These are phyloP conservation scores for Pemphredon lugubris DNA, from an alignment of 2,888 invertebrate species.

Conservation along the genomic window DNA sequence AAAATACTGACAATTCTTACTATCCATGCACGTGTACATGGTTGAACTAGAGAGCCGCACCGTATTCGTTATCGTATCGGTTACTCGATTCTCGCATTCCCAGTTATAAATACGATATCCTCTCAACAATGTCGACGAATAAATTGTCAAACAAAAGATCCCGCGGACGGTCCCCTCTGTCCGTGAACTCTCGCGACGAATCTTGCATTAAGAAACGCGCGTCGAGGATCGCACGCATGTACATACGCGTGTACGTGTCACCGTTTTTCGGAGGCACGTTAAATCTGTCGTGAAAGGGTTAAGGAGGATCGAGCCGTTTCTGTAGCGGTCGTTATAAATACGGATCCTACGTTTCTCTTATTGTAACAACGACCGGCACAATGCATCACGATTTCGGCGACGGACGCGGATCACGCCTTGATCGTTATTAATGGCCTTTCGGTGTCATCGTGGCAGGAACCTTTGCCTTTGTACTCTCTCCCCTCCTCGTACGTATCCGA, in stretches of 20 bases:
- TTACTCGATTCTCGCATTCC: too few species aligned
- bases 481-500: slow-evolving; percentile 25
- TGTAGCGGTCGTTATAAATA: slow-evolving; percentile 33
- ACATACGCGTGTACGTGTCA: too few species aligned
- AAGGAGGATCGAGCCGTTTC: slow-evolving; percentile 38
- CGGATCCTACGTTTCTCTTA: slow-evolving; percentile 37
- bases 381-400: slow-evolving; percentile 62
- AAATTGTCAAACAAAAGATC: too few species aligned
- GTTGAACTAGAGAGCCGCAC: too few species aligned
- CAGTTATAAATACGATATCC: too few species aligned
- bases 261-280: slow-evolving; percentile 29
- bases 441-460: slow-evolving; percentile 45
- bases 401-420: slow-evolving; percentile 56
- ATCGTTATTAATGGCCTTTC: slow-evolving; percentile 62
- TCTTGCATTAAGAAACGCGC: neutral
- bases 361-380: slow-evolving; percentile 23
- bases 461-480: slow-evolving; percentile 32
- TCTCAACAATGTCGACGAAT: too few species aligned
- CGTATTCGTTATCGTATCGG: too few species aligned
- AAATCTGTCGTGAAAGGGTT: slow-evolving; percentile 46
- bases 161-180: too few species aligned
- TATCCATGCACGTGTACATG: too few species aligned
- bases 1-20: too few species aligned
- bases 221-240: slow-evolving; percentile 20
- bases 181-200: slow-evolving; percentile 11